These are phyloP conservation scores for Erethizon dorsatum DNA, from an alignment of 2,797 vertebrate species.

Conservation along the genomic window DNA sequence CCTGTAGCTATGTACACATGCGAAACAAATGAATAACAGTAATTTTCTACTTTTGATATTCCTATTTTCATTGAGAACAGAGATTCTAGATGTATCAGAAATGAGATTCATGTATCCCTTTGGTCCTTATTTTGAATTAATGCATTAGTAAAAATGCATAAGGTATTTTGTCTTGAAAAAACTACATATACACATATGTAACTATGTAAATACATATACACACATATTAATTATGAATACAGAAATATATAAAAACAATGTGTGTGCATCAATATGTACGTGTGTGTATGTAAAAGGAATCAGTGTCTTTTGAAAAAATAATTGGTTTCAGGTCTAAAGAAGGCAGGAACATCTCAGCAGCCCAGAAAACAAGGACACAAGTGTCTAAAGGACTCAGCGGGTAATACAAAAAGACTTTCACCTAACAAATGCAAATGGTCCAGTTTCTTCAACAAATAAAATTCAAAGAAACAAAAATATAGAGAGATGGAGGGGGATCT, in stretches of 20 bases:
- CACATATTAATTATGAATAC: not conserved
- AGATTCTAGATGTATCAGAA: not conserved
- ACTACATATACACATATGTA: not conserved
- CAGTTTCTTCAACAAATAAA: constrained; percentile 39
- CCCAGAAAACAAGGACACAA: not conserved
- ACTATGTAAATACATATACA: not conserved
- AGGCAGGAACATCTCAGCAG: constrained; percentile 33
- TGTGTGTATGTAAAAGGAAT: constrained; percentile 31
- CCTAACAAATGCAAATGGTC: not conserved
- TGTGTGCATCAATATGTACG: not conserved
- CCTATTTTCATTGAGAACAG: not conserved
- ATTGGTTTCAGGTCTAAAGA: not conserved
- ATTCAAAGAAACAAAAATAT: constrained; percentile 10
- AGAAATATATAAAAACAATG: not conserved
- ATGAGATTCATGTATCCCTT: not conserved
- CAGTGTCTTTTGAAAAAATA: not conserved
- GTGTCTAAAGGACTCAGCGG: not conserved
- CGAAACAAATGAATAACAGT: not conserved
- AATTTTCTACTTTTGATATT: constrained; percentile 32
- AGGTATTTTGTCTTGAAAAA: constrained; percentile 45
- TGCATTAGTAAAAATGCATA: not conserved
- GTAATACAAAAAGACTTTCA: not conserved
- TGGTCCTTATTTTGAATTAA: constrained; percentile 38
- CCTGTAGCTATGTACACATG: not conserved
- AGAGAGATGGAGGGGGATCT: not conserved